Conservation (phyloP, 2,797 vertebrate genomes). For the Propithecus deckenii region DNA sequence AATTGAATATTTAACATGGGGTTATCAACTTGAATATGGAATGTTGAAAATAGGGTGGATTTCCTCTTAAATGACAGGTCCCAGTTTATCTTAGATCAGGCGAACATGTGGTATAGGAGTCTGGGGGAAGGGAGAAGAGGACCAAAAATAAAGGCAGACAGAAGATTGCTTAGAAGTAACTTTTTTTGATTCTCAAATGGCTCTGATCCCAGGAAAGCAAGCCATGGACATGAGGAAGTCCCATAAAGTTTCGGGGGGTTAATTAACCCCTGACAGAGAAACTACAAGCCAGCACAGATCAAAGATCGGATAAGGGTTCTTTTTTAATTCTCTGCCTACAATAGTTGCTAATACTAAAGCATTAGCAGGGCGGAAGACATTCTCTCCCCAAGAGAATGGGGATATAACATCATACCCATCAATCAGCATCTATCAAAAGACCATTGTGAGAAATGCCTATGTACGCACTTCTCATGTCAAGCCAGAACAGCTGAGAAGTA, state of each 20-base stretch:
- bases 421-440: constrained; percentile 4
- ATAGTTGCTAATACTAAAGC: constrained; percentile 19
- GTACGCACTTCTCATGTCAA: not conserved
- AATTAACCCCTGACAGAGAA: constrained; percentile 18
- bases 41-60: not conserved
- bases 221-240: not conserved
- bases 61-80: not conserved
- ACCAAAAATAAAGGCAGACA: not conserved
- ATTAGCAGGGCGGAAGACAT: not conserved
- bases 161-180: not conserved
- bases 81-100: not conserved
- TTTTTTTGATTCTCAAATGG: not conserved
- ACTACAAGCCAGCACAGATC: not conserved
- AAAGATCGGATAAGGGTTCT: constrained; percentile 24
- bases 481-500: not conserved
- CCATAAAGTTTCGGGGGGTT: not conserved
- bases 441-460: not conserved
- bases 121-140: not conserved
- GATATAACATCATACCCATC: not conserved
- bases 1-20: not conserved
- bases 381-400: not conserved
- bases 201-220: not conserved
- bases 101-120: not conserved
- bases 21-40: not conserved
- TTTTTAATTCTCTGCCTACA: constrained; percentile 2